Evolutionary conservation across 2,113 vertebrate species (phyloP), one percentile per base, ranked within the genome.

Genomic region (Corythaeola cristata): DNA sequence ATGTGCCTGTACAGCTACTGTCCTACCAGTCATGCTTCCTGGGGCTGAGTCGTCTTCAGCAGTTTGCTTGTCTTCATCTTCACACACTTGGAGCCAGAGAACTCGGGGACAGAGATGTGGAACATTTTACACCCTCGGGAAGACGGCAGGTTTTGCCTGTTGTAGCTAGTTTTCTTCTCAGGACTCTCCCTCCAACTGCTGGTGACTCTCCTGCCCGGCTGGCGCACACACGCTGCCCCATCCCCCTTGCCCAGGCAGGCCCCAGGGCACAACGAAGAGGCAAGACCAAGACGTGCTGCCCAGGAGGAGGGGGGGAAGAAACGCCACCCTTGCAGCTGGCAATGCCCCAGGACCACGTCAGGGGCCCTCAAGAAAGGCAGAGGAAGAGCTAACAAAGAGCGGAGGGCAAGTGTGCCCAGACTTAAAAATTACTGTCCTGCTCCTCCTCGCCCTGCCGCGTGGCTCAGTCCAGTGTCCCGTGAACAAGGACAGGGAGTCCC

Each of bases 391-490:
- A 27, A 30, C 52, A 12, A 27, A 37, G 50, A 18, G 30, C 0
- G 9, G 77, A 45, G 27, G 28, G 30, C 50, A 58, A 45, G 23
- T 0, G 9, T 28, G 83, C 55, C 27, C 16, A 9, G 37, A 53
- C 41, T 33, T 16, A 27, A 50, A 32, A 23, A 32, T 7, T 30
- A 12, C 58, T 33, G 11, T 30, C 63, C 67, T 32, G 33, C 62
- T 15, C 52, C 72, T 60, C 81, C 47, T 16, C 3, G 8, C 56
- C 41, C 35, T 12, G 39, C 71, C 28, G 66, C 27, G 3, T 3
- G 1, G 64, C 81, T 69, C 16, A 1, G 35, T 2, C 53, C 64
- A 7, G 75, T 0, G 16, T 50, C 50, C 90, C 0, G 0, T 4
- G 79, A 50, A 45, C 0, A 1, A 62, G 74, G 23, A n/a, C 28